Evolutionary conservation across 2,797 vertebrate species (phyloP).

Genomic region (Oreochromis grahami): DNA sequence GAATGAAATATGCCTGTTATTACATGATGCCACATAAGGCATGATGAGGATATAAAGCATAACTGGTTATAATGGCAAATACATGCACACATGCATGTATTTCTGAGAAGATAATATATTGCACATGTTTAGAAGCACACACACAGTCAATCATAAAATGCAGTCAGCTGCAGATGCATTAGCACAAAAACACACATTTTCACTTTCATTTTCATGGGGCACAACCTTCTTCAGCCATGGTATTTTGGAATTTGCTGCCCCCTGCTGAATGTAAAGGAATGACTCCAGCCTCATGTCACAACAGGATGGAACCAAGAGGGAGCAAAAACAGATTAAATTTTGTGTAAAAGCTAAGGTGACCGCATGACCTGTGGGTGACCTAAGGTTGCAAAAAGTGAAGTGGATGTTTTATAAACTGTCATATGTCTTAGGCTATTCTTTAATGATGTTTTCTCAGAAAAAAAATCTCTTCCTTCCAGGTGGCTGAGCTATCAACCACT

Average conservation of each 20-base stretch:
- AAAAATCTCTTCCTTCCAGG: neutral
- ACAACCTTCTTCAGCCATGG: constrained; percentile 12
- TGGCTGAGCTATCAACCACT: neutral
- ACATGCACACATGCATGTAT: neutral
- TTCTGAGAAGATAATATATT: neutral
- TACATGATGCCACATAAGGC: neutral
- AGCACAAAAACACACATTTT: neutral
- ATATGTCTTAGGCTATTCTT: neutral
- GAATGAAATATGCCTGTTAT: neutral
- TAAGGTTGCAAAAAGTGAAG: neutral
- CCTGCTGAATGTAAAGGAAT: constrained; percentile 55
- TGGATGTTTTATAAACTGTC: neutral
- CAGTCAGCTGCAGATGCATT: neutral
- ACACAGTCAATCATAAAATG: neutral
- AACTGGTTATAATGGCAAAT: neutral
- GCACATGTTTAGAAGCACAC: neutral
- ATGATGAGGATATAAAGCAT: neutral
- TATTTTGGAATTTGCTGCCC: constrained; percentile 66
- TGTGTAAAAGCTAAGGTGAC: neutral
- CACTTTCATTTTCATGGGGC: neutral
- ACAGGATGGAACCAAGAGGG: neutral
- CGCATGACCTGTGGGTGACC: neutral
- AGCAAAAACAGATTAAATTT: constrained; percentile 3
- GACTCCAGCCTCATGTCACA: constrained; percentile 4
- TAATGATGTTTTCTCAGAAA: neutral